phyloP scores from a whole-genome alignment of 2,113 vertebrate species.

The Cryptoleucopteryx plumbea region DNA sequence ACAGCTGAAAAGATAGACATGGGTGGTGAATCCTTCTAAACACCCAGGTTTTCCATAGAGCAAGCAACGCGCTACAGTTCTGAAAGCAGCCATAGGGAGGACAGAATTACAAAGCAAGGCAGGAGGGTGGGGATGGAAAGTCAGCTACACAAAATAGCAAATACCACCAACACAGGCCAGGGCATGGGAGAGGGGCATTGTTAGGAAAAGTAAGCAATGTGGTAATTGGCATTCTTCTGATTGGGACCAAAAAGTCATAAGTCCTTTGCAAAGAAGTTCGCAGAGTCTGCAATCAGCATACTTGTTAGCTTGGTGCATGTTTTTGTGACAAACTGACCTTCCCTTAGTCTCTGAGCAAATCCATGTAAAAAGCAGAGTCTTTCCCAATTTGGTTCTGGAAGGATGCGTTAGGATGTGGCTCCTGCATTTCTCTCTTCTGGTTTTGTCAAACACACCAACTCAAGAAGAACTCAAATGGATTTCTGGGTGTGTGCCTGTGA shows the following conservation, averaged over 20 bases:
- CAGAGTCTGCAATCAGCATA: neutral
- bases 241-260: neutral
- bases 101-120: neutral
- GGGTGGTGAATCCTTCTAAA: neutral
- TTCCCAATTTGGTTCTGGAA: neutral
- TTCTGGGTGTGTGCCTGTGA: neutral
- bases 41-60: neutral
- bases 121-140: neutral
- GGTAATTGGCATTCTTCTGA: neutral
- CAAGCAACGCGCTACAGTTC: neutral
- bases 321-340: neutral
- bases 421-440: neutral
- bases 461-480: neutral
- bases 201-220: neutral
- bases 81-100: neutral
- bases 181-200: neutral
- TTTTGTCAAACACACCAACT: neutral
- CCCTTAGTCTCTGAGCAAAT: neutral
- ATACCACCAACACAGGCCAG: neutral
- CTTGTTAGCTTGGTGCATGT: neutral
- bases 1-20: neutral
- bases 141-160: neutral
- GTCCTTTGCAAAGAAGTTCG: neutral
- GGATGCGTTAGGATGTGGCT: neutral
- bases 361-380: neutral